These are phyloP conservation scores for Oostethus manadensis DNA, from an alignment of 2,113 vertebrate genomes.

Conservation along the genomic window DNA sequence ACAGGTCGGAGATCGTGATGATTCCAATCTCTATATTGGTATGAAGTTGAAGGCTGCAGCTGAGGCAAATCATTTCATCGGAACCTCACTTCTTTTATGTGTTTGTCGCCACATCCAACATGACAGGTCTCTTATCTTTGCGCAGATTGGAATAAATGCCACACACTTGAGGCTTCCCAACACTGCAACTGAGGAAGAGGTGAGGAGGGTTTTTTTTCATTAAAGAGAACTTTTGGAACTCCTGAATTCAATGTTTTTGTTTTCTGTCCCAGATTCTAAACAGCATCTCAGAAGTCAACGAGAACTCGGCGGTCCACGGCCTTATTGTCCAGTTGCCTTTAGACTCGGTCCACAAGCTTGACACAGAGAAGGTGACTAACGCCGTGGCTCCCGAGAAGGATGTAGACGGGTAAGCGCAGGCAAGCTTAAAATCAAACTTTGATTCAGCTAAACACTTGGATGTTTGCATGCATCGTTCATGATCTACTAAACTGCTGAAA, in stretches of 20 bases:
- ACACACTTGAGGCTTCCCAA: constrained; percentile 85
- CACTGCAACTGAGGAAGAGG: constrained; percentile 86
- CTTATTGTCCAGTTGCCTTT: constrained; percentile 94
- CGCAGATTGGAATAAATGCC: constrained; percentile 88
- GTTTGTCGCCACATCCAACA: background rate
- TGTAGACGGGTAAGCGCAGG: constrained; percentile 86
- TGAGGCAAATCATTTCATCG: constrained; percentile 73
- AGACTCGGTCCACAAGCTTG: constrained; percentile 84
- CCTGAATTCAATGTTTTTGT: background rate
- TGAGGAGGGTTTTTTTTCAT: constrained; percentile 47
- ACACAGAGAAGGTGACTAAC: constrained; percentile 87
- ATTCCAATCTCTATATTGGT: constrained; percentile 96
- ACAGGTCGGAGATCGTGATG: constrained; percentile 92
- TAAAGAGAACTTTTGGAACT: background rate
- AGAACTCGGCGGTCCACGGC: constrained; percentile 84
- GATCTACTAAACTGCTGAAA: too few species aligned
- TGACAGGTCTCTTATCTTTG: constrained; percentile 9
- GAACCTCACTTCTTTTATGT: background rate
- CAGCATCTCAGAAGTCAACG: constrained; percentile 80
- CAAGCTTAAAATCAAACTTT: background rate
- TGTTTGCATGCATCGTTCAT: background rate
- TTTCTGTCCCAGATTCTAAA: constrained; percentile 77
- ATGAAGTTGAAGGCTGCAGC: constrained; percentile 96
- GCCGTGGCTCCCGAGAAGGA: constrained; percentile 89
- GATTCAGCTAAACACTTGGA: background rate